Base-by-base conservation (phyloP, 2,888 invertebrate species). In the Anodontia alba region DNA sequence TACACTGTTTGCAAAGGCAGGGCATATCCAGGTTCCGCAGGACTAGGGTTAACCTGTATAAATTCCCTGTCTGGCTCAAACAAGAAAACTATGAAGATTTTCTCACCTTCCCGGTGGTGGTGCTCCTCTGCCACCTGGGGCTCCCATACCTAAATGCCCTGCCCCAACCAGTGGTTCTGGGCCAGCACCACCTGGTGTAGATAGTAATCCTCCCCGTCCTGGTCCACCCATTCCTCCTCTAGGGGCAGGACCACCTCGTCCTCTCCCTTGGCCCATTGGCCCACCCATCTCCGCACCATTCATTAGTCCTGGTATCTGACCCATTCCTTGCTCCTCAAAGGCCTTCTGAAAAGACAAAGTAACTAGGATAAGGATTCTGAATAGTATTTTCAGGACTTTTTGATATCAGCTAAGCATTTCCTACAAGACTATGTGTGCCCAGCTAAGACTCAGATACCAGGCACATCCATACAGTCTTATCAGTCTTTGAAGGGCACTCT, bases 121-220 rank as follows among this genome's bases (percentile, higher is more conserved):
- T 31, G 84, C 84, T 62, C 81, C 84, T 49, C 80, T 36, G 15
- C 73, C 54, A 10, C 26, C 69, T 17, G 72, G 51, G 3, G 80
- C 78, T 20, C 70, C 76, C 29, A 69, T 68, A 2, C 70, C 77
- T 84, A 81, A 31, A 23, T 81, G 84, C 31, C 54, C 26, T 54
- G 7, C 54, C 29, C 54, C 29, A 42, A 23, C 57, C n/a, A 62
- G 10, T 31, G 62, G 33, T 20, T 62, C 62, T 17, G 62, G 62
- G 38, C 62, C 62, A 2, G 33, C 62, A 20, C 62, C 62, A 29
- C 73, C 73, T 43, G 80, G 72, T 12, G 88, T 73, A 46, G 79
- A 74, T 31, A 88, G 79, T 26, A 86, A 73, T 7, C 84, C 88
- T 42, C 88, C 88, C 23, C 90, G 81, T n/a, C 89, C 90, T 26